Evolutionary conservation across 2,797 vertebrate species (phyloP).

Genomic region (Melanitta fusca): DNA sequence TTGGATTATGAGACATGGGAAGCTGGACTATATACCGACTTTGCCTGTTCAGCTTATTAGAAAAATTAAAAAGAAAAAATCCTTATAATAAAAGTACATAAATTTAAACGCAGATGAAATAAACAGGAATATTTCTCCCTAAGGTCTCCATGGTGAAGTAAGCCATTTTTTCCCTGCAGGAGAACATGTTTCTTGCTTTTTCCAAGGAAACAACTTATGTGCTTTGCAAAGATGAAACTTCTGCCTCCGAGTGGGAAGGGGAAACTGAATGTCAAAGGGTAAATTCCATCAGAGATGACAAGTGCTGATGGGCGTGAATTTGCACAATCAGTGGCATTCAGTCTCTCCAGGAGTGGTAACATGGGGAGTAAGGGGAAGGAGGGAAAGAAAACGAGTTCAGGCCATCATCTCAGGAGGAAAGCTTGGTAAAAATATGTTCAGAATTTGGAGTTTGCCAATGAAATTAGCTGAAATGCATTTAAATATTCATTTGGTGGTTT

Average conservation of each 20-base stretch:
- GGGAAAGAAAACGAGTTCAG: neutral
- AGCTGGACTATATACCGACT: neutral
- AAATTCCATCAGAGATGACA: constrained; percentile 62
- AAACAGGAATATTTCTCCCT: neutral
- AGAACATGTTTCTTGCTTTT: neutral
- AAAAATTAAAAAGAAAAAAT: neutral
- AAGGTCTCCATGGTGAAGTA: neutral
- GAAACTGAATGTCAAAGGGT: constrained; percentile 51
- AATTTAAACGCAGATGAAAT: neutral
- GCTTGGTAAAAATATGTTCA: constrained; percentile 54
- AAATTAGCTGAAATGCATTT: constrained; percentile 65
- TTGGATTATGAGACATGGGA: neutral
- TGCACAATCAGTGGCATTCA: constrained; percentile 44
- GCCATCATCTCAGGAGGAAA: constrained; percentile 37
- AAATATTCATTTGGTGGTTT: constrained; percentile 72
- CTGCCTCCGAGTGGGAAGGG: constrained; percentile 8
- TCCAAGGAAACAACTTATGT: neutral
- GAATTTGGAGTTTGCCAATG: constrained; percentile 23
- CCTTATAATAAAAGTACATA: neutral
- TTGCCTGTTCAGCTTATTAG: neutral
- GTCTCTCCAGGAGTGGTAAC: constrained; percentile 37
- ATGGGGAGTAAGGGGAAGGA: neutral
- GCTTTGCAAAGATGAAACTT: constrained; percentile 42
- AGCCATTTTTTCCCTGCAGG: neutral
- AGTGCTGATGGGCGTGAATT: constrained; percentile 61